Base-by-base conservation (phyloP, 2,888 invertebrate genomes). In the Papilio demoleus region DNA sequence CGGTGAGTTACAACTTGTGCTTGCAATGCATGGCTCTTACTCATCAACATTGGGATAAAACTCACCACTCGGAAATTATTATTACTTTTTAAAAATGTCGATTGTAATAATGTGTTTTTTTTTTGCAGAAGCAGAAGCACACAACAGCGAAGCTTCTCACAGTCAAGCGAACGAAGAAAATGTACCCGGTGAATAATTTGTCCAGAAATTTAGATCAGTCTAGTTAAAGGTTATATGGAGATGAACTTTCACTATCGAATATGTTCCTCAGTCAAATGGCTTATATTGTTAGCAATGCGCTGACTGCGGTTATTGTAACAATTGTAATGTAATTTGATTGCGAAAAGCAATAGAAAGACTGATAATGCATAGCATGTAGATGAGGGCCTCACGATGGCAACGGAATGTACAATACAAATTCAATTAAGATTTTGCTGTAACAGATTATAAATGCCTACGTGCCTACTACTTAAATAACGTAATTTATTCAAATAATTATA, bases 51-150 rank as follows among this genome's bases (percentile, higher is more conserved):
- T 74, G 74, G 71, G 73, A 72, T 66, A 67, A n/a, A 34, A 47
- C 22, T 62, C 50, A 59, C 59, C 19, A 38, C 12, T 36, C 22
- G 34, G 34, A 5, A 17, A n/a, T 17, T 31, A 0, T 2, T 31
- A 34, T 58, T 11, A 19, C 1, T 17, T 36, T 12, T 36, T 31
- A 47, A 19, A 1, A 45, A 36, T 50, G 5, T 17, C 31, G 17
- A 24, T 24, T 31, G 36, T 50, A 70, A 60, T 65, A 14, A 40
- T 22, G 65, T 9, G 58, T 70, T 68, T 65, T 70, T 75, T 76
- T 53, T 80, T 84, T 77, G 56, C 81, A 92, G 92, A 89, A 78
- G 88, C 90, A 3, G 91, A 89, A 73, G 84, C 84, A 38, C 88
- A 88, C 72, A 77, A 74, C 56, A 77, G 82, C 3, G 90, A 92